Conservation (phyloP, 2,888 invertebrate genomes). For the Slavum lentiscoides region DNA sequence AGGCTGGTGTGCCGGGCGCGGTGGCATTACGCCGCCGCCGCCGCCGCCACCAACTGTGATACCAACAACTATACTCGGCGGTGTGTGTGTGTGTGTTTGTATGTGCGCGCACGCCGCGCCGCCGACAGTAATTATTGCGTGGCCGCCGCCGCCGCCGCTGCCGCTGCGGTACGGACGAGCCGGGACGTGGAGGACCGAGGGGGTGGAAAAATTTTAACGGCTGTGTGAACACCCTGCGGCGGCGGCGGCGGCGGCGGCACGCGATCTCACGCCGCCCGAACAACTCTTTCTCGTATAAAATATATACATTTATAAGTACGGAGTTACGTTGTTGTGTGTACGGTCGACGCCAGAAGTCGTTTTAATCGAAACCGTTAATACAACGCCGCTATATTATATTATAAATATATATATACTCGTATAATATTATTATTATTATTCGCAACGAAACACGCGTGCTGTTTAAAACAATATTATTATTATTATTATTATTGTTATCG, state of each 20-base stretch:
- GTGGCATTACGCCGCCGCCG: conserved; percentile 16
- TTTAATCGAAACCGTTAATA: conserved; percentile 45
- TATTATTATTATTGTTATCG: too few relatives aligned
- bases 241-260: conserved; percentile 18
- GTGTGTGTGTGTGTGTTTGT: neutral
- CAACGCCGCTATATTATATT: neutral
- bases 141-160: too few relatives aligned
- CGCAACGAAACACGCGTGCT: too few relatives aligned
- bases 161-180: too few relatives aligned
- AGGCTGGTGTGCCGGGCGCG: neutral
- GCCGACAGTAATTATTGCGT: conserved; percentile 43
- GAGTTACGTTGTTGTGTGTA: too few relatives aligned
- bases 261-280: conserved; percentile 36
- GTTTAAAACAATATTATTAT: too few relatives aligned
- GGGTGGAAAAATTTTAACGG: conserved; percentile 40
- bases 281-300: conserved; percentile 32
- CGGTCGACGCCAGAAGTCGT: neutral
- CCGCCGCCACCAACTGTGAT: conserved; percentile 38
- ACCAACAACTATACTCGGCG: neutral
- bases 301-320: too few relatives aligned
- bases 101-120: neutral
- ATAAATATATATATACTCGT: too few relatives aligned
- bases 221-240: conserved; percentile 42
- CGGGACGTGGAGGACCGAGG: too few relatives aligned
- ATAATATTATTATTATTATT: too few relatives aligned